These are phyloP conservation scores for Corythaixoides concolor DNA, from an alignment of 2,113 vertebrate species.

Conservation along the genomic window DNA sequence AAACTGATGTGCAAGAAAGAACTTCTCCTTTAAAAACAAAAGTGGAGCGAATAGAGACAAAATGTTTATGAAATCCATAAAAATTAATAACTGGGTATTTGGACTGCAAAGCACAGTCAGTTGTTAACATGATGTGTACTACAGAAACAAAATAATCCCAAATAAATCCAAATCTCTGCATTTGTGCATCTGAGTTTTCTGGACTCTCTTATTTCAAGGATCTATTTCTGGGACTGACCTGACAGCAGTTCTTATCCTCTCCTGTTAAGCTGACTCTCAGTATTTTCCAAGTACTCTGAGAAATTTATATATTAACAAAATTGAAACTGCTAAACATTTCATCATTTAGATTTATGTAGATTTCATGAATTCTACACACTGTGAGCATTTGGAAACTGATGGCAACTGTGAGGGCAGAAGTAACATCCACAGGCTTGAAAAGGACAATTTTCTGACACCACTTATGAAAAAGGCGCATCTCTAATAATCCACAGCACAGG, in stretches of 20 bases:
- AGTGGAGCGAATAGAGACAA: neutral
- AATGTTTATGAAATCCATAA: neutral
- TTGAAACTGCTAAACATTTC: neutral
- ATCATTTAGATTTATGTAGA: neutral
- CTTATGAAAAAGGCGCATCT: neutral
- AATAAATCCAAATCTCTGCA: neutral
- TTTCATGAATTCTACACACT: neutral
- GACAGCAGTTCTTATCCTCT: neutral
- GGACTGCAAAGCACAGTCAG: neutral
- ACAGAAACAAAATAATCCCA: neutral
- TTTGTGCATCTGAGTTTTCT: neutral
- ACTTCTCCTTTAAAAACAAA: neutral
- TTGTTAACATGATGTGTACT: neutral
- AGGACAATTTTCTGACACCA: neutral
- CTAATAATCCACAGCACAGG: neutral
- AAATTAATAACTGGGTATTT: neutral
- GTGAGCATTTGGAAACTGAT: neutral
- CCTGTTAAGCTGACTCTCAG: accelerated
- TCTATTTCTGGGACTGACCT: neutral
- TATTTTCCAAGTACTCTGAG: neutral
- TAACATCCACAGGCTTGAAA: neutral
- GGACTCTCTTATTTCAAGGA: neutral
- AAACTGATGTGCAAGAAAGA: neutral
- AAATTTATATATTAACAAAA: neutral
- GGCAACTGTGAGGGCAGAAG: neutral